A percentile compares a stretch with the other conserved stretches of the same genome.
Evolutionary conservation across 2,113 vertebrate genomes (phyloP).

Genomic region (Oryzias curvinotus): DNA sequence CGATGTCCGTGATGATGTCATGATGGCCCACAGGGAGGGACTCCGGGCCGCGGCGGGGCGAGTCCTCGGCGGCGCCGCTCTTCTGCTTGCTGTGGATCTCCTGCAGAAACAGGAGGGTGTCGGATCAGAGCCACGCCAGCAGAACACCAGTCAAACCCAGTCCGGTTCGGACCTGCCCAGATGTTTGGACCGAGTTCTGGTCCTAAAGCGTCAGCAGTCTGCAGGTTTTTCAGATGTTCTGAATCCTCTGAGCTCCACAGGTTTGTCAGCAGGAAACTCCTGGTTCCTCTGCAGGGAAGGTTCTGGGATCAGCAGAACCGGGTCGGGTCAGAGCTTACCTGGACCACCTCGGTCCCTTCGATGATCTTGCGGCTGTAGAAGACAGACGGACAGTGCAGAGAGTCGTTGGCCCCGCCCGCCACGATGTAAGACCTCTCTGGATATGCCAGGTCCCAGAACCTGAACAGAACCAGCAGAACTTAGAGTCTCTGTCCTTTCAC

Average conservation of each 20-base stretch:
- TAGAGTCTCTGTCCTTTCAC: background rate
- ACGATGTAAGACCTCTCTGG: constrained; percentile 95
- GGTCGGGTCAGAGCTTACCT: constrained; percentile 75
- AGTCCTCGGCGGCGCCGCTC: constrained; percentile 86
- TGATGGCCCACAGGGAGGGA: constrained; percentile 93
- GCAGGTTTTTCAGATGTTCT: too few species aligned
- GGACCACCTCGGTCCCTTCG: constrained; percentile 95
- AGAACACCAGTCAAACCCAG: too few species aligned
- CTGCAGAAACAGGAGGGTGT: constrained; percentile 61
- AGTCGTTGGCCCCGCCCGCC: constrained; percentile 84
- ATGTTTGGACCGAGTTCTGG: too few species aligned
- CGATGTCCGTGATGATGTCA: constrained; percentile 95
- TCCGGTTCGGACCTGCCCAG: too few species aligned
- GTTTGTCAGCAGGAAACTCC: too few species aligned
- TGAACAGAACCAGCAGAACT: constrained; percentile 45
- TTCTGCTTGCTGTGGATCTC: constrained; percentile 98
- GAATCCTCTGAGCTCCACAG: background rate
- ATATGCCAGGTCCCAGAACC: constrained; percentile 98
- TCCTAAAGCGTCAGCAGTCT: too few species aligned
- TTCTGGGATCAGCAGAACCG: background rate
- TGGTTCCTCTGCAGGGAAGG: background rate
- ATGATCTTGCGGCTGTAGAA: constrained; percentile 98
- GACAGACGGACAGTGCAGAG: constrained; percentile 84
- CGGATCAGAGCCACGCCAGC: background rate
- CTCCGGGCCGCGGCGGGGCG: constrained; percentile 89